These are phyloP conservation scores for Teinopalpus imperialis DNA, from an alignment of 2,888 invertebrate genomes.

Conservation along the genomic window DNA sequence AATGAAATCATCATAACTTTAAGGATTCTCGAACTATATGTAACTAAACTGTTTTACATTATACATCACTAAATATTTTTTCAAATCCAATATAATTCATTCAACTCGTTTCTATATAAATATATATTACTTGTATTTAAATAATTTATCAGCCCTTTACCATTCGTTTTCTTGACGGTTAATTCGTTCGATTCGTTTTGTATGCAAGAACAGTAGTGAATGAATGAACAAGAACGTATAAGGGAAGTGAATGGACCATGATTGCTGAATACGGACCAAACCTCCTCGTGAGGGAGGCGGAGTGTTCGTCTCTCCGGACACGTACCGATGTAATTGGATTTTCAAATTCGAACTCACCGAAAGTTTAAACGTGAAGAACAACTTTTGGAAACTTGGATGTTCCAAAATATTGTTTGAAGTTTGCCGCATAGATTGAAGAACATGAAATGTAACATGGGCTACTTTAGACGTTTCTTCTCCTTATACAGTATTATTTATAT, in stretches of 20 bases:
- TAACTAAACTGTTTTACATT: too few relatives aligned
- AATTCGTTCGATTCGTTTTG: not conserved
- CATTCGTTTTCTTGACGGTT: too few relatives aligned
- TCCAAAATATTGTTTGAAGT: conserved; percentile 16
- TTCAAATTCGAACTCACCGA: conserved; percentile 15
- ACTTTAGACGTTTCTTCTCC: too few relatives aligned
- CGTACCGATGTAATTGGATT: conserved; percentile 22
- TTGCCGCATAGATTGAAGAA: conserved; percentile 2
- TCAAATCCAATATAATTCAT: too few relatives aligned
- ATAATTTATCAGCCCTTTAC: too few relatives aligned
- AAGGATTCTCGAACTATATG: too few relatives aligned
- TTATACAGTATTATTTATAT: too few relatives aligned
- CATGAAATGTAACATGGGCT: too few relatives aligned
- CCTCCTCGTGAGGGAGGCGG: not conserved
- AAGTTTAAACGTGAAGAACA: conserved; percentile 17
- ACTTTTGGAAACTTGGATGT: conserved; percentile 3
- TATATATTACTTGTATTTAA: too few relatives aligned
- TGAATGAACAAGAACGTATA: conserved; percentile 1
- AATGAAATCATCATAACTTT: too few relatives aligned
- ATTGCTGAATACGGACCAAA: conserved; percentile 1
- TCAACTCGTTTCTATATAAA: too few relatives aligned
- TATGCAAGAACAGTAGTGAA: not conserved
- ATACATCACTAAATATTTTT: too few relatives aligned
- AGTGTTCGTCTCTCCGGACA: conserved; percentile 11
- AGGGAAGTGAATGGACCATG: not conserved